These are phyloP conservation scores for Anoplius nigerrimus DNA, from an alignment of 2,888 invertebrate species.

Conservation along the genomic window DNA sequence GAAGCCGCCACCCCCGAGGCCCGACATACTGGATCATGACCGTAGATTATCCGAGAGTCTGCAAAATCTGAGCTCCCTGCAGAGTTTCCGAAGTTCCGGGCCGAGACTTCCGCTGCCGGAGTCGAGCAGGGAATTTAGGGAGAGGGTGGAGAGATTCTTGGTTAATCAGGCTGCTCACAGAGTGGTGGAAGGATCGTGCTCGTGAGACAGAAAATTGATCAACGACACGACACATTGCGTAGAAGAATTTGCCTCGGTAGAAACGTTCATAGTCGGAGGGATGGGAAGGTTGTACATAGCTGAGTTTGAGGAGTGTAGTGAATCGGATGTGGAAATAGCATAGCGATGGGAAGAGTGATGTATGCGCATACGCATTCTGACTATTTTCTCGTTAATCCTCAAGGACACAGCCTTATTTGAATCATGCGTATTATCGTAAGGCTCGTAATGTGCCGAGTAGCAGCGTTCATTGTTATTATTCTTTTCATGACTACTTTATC, in stretches of 20 bases:
- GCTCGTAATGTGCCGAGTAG: no score
- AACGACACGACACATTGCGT: no score
- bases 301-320: background rate
- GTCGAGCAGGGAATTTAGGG: conserved; percentile 60
- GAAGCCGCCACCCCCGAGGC: conserved; percentile 50
- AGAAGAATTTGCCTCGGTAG: no score
- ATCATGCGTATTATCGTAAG: no score
- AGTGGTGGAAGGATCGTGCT: conserved; percentile 48
- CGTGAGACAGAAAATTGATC: background rate
- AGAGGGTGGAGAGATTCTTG: conserved; percentile 63
- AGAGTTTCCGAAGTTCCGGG: conserved; percentile 43
- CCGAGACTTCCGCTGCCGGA: conserved; percentile 61
- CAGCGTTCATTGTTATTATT: no score
- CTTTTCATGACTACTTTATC: no score
- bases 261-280: no score
- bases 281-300: background rate
- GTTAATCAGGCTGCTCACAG: conserved; percentile 60
- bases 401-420: no score
- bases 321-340: background rate
- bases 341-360: background rate
- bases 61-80: conserved; percentile 53
- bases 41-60: conserved; percentile 55
- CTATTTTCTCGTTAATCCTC: no score
- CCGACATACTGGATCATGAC: conserved; percentile 60
- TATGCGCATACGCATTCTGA: background rate